Evolutionary conservation across 2,113 vertebrate genomes (phyloP), one percentile per base, ranked within the genome.

Genomic region (Brachypodius melanocephalos): DNA sequence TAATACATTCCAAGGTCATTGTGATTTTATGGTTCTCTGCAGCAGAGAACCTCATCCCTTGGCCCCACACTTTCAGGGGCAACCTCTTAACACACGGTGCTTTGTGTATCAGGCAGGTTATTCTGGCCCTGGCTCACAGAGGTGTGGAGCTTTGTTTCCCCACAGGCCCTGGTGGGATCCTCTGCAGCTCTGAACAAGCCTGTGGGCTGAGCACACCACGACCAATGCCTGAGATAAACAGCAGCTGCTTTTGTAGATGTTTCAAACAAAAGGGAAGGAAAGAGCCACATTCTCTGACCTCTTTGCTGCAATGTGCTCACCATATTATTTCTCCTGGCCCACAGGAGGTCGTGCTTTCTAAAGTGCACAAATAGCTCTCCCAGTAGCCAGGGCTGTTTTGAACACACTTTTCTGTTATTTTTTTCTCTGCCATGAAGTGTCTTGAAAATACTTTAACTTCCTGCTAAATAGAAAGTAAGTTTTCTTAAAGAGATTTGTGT

Each of bases 81-180:
- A 76, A 68, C 32, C 63, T 54, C 42, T n/a, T n/a, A 15, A 36
- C 38, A 14, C 0, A 0, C 0, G 0, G 25, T 18, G 22, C 61
- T 36, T 6, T 3, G 5, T 72, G 40, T 7, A 3, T 24, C 2
- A 1, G 40, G 61, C 52, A 3, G 0, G 20, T 52, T 8, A 2
- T 40, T 78, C 66, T 24, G 48, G 40, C 1, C 0, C 28, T 3
- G 6, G 17, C 61, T 74, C 1, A 0, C 58, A 57, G 67, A 57
- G n/a, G 9, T 61, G 61, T 3, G 4, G 78, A 75, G 28, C 45
- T 75, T 42, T 2, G 5, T 10, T 62, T 88, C 58, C 59, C 55
- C 55, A 38, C 1, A 1, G 59, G 34, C 25, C 19, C 55, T 2
- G 3, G 22, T 0, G 1, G 58, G 38, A 66, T 78, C 58, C 49